Percentiles rank a stretch among this genome's conserved stretches.
phyloP scores from a whole-genome alignment of 2,797 vertebrate species.

The Synanceia verrucosa region DNA sequence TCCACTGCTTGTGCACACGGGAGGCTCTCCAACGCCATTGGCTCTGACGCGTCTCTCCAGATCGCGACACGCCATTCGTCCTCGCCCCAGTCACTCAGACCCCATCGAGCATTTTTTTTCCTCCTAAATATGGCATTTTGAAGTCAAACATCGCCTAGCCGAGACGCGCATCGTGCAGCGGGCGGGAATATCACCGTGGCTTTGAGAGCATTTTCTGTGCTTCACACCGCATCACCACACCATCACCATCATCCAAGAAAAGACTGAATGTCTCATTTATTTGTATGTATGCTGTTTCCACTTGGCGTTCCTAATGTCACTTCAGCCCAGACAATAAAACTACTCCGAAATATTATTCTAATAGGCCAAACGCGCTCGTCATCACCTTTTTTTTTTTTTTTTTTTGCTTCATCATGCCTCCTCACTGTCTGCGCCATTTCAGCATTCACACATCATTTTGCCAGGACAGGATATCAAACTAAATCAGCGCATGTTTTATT shows the following conservation, averaged over 20 bases:
- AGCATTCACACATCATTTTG: neutral
- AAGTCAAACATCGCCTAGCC: slow-evolving; percentile 65
- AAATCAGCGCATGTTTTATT: neutral
- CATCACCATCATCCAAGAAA: neutral
- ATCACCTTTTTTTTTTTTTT: neutral
- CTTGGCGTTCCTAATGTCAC: neutral
- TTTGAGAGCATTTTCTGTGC: slow-evolving; percentile 18
- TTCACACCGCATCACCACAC: slow-evolving; percentile 22
- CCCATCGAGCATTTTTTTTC: slow-evolving; percentile 36
- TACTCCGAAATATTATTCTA: neutral
- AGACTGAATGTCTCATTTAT: neutral
- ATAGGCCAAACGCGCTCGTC: neutral
- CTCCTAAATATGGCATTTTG: slow-evolving; percentile 73
- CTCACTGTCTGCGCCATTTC: slow-evolving; percentile 25
- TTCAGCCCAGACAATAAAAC: slow-evolving; percentile 11
- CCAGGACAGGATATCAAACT: neutral
- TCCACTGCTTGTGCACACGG: slow-evolving; percentile 54
- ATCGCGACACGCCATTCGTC: slow-evolving; percentile 67
- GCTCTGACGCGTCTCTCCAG: slow-evolving; percentile 56
- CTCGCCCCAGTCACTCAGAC: slow-evolving; percentile 68
- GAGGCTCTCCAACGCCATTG: slow-evolving; percentile 72
- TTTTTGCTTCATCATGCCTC: neutral
- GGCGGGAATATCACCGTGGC: slow-evolving; percentile 36
- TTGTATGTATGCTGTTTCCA: slow-evolving; percentile 1
- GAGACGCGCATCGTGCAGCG: slow-evolving; percentile 43